Conservation (phyloP, 1,140 invertebrate species). For the Drosophila orena region DNA sequence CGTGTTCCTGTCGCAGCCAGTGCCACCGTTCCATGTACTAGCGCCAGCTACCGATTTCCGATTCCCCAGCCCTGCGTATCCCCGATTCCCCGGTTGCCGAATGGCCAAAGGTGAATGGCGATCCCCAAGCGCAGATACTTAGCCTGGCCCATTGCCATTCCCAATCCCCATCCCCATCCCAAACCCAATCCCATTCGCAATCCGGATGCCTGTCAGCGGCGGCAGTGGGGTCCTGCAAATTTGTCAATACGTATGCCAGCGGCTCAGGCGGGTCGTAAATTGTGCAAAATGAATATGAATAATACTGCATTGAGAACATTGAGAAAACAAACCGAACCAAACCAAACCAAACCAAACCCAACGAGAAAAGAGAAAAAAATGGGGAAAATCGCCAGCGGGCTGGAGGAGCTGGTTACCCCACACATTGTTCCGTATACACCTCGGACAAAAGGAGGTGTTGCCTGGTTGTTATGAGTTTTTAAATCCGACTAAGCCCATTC, state of each 20-base stretch:
- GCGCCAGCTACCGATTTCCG: constrained; percentile 70
- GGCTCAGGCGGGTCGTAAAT: constrained; percentile 63
- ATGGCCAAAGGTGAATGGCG: not conserved
- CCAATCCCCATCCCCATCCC: constrained; percentile 19
- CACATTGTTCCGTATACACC: constrained; percentile 75
- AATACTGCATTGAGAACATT: constrained; percentile 13
- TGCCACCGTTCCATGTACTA: constrained; percentile 79
- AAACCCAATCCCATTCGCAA: constrained; percentile 15
- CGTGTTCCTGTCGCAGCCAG: constrained; percentile 66
- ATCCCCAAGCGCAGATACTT: constrained; percentile 7
- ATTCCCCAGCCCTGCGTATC: not conserved
- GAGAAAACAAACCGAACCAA: too few relatives aligned
- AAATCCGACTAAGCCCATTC: constrained; percentile 72
- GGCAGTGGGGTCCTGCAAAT: constrained; percentile 51
- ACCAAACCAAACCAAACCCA: too few relatives aligned
- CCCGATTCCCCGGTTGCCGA: too few relatives aligned
- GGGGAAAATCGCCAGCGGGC: constrained; percentile 56
- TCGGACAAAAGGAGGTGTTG: constrained; percentile 74
- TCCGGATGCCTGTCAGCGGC: constrained; percentile 33
- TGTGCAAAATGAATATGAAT: constrained; percentile 79
- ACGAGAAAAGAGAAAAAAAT: too few relatives aligned
- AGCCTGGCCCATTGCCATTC: not conserved
- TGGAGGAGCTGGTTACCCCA: constrained; percentile 48
- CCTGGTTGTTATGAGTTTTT: constrained; percentile 82
- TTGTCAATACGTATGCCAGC: constrained; percentile 61